Percentiles rank a stretch among this genome's conserved stretches.
phyloP scores from a whole-genome alignment of 2,888 invertebrate species.

The Lymantria dispar region DNA sequence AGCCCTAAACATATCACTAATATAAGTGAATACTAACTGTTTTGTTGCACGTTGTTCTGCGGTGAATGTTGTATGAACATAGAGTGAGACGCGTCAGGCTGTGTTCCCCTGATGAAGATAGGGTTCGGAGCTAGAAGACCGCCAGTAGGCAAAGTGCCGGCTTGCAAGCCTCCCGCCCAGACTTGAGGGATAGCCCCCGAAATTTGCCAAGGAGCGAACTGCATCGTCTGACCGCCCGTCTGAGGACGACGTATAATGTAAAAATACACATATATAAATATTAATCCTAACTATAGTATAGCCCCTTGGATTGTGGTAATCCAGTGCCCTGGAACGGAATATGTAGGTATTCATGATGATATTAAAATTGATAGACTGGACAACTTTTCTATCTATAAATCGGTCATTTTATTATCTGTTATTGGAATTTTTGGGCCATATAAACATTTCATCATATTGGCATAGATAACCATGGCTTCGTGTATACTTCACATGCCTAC shows the following conservation, averaged over 20 bases:
- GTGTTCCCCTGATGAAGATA: constrained; percentile 91
- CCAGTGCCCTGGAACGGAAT: no score
- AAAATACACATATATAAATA: background rate
- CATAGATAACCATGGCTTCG: no score
- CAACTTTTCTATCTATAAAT: no score
- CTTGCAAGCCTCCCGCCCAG: constrained; percentile 88
- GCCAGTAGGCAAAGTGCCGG: constrained; percentile 84
- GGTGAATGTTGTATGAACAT: constrained; percentile 94
- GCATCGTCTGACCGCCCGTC: constrained; percentile 87
- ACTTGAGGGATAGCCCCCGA: constrained; percentile 87
- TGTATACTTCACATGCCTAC: no score
- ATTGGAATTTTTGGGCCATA: no score
- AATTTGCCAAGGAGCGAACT: constrained; percentile 91
- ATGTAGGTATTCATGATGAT: no score
- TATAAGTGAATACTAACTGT: constrained; percentile 57
- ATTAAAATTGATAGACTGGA: no score
- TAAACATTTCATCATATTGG: no score
- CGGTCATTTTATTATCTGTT: no score
- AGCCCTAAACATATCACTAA: background rate
- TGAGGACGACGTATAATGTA: constrained; percentile 38
- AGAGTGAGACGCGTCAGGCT: constrained; percentile 85
- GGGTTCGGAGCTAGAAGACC: constrained; percentile 88
- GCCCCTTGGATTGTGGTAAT: no score
- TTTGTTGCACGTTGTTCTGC: constrained; percentile 75
- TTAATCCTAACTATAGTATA: no score